Evolutionary conservation across 2,113 vertebrate genomes (phyloP).

Genomic region (Tenebrosternarchus preto): DNA sequence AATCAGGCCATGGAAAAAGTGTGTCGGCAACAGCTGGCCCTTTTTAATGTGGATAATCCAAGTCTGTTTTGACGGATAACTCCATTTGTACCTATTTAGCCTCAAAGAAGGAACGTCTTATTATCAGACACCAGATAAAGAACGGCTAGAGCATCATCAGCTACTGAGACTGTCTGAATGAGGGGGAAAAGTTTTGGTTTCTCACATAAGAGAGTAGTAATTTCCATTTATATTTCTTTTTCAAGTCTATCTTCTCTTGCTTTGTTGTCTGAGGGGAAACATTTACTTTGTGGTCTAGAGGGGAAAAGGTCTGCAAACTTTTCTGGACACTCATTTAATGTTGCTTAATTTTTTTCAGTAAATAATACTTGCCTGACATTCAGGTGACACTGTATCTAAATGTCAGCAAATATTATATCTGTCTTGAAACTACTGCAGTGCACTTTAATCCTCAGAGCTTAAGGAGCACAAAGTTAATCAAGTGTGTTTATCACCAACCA

Average conservation of each 20-base stretch:
- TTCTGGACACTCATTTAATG: too few relatives aligned
- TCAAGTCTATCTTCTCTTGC: neutral
- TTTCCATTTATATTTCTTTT: neutral
- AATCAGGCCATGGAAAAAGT: slow-evolving; percentile 72
- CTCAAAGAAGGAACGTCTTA: neutral
- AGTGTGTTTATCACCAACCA: slow-evolving; percentile 31
- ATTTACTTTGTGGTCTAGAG: neutral
- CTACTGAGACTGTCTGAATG: neutral
- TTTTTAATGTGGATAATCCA: slow-evolving; percentile 68
- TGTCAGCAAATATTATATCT: neutral
- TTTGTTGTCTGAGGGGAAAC: neutral
- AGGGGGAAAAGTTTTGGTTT: neutral
- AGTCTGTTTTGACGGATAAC: slow-evolving; percentile 67
- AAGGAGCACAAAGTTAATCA: too few relatives aligned
- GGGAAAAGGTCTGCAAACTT: too few relatives aligned
- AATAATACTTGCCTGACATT: slow-evolving; percentile 1
- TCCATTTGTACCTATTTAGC: slow-evolving; percentile 47
- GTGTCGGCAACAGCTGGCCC: slow-evolving; percentile 56
- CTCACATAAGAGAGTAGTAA: neutral
- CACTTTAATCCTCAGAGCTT: slow-evolving; percentile 13
- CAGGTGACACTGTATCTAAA: neutral
- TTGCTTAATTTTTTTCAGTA: too few relatives aligned
- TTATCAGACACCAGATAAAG: neutral
- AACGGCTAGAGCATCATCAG: neutral
- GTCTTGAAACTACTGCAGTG: neutral